Evolutionary conservation across 2,113 vertebrate species (phyloP).

Genomic region (Neodontobutis hainanensis): DNA sequence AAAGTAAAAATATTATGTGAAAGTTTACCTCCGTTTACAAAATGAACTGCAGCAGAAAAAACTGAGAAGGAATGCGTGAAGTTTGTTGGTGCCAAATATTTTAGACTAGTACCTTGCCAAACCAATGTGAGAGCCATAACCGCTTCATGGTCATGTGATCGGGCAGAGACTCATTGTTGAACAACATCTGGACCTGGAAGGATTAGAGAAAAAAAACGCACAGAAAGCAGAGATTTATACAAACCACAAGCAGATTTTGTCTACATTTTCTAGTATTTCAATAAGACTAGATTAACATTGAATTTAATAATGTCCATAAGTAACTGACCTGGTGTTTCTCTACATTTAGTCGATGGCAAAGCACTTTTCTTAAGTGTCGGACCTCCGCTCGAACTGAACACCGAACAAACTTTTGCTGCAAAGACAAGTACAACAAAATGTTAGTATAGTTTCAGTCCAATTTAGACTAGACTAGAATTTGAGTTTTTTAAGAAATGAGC

Average conservation of each 20-base stretch:
- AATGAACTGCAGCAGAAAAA: not conserved
- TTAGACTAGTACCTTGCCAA: slow-evolving; percentile 78
- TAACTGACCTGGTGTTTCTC: slow-evolving; percentile 86
- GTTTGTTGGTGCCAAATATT: slow-evolving; percentile 23
- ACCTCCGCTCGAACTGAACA: slow-evolving; percentile 94
- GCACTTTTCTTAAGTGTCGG: slow-evolving; percentile 89
- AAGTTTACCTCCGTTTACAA: not conserved
- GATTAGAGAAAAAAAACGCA: slow-evolving; percentile 49
- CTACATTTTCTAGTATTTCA: not conserved
- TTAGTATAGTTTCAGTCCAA: not conserved
- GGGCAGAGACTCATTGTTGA: slow-evolving; percentile 83
- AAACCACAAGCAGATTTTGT: slow-evolving; percentile 25
- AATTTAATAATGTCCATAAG: not conserved
- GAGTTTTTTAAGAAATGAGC: too few relatives aligned
- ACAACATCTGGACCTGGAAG: slow-evolving; percentile 82
- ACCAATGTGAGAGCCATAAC: slow-evolving; percentile 84
- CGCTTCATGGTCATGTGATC: slow-evolving; percentile 87
- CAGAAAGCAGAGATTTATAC: too few relatives aligned
- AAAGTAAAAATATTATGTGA: not conserved
- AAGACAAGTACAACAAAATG: slow-evolving; percentile 19
- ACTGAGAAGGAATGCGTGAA: slow-evolving; percentile 21
- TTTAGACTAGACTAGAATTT: too few relatives aligned
- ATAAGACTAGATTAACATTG: too few relatives aligned
- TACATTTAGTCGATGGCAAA: slow-evolving; percentile 90
- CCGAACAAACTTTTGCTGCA: slow-evolving; percentile 93